Evolutionary conservation across 2,888 invertebrate genomes (phyloP).

Genomic region (Onchidella celtica): DNA sequence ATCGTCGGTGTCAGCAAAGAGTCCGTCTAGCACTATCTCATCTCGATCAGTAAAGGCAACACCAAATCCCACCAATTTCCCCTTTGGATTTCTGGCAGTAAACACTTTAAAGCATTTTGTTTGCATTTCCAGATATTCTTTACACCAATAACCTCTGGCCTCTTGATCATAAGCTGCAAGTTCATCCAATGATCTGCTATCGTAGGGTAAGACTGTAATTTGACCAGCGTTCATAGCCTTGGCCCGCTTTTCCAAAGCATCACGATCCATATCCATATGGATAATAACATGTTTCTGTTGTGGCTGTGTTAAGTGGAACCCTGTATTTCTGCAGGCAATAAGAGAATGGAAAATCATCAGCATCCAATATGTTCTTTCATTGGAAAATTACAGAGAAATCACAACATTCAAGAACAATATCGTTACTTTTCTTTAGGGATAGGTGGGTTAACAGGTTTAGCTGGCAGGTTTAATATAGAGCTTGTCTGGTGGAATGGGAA

Average conservation of each 20-base stretch:
- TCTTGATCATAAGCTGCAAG: conserved; percentile 5
- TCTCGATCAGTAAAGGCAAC: conserved; percentile 29
- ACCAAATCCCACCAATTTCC: conserved; percentile 10
- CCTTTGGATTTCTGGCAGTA: neutral
- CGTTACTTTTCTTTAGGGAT: no score
- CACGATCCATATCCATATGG: neutral
- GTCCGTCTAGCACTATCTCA: conserved; percentile 32
- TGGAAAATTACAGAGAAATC: no score
- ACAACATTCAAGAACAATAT: no score
- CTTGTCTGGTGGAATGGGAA: no score
- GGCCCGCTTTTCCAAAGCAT: neutral
- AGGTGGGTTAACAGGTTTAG: no score
- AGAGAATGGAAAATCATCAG: no score
- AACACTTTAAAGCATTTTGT: neutral
- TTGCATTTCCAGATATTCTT: neutral
- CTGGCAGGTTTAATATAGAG: no score
- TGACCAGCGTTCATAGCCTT: neutral
- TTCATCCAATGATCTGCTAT: neutral
- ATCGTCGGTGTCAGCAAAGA: conserved; percentile 19
- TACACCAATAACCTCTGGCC: conserved; percentile 12
- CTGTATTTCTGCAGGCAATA: neutral
- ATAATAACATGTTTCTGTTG: neutral
- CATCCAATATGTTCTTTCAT: no score
- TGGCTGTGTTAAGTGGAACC: neutral
- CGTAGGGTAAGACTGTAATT: neutral